Base-by-base conservation (phyloP, 1,140 invertebrate species). In the Nixonia krombeini region DNA sequence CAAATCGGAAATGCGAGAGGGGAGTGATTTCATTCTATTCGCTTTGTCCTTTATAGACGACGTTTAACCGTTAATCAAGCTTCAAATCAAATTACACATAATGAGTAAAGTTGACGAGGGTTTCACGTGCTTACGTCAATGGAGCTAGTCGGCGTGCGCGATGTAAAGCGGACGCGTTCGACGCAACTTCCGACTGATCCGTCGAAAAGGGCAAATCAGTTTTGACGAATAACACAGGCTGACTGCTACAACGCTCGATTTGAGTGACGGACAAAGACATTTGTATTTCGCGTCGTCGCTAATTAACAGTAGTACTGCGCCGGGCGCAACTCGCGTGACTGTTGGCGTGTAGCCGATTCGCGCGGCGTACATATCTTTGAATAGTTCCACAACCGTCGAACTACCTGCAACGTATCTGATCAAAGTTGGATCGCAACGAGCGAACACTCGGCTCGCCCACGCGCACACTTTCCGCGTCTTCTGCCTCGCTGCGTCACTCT, bases 31-130 rank as follows among this genome's bases (percentile, higher is more conserved):
- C 57, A 52, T 67, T 56, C 29, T 57, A 67, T 56, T 73, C 70
- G 72, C 74, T 79, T 73, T 78, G 72, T 75, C 74, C 76, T 74
- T 74, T 68, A 6, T 21, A 21, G 75, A 75, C 72, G 71, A 58
- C 74, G 64, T 72, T 80, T 79, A 78, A 81, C 76, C 72, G 77
- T 79, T 81, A 79, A 81, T 81, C 75, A 75, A 79, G 77, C 79
- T 80, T 74, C 74, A 76, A 81, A 81, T 81, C 75, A 78, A 81
- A 79, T 81, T 81, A 78, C 75, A 74, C 73, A 67, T 81, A 81
- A 81, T 79, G 77, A 78, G 78, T 73, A 81, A 81, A 81, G 78
- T 81, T 80, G 73, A 71, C 56, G 67, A 71, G 74, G 68, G 72
- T 70, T 73, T 69, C 75, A 74, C 73, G 73, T 68, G 70, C 69